phyloP scores from a whole-genome alignment of 2,113 vertebrate species.

The Bubalus kerabau region DNA sequence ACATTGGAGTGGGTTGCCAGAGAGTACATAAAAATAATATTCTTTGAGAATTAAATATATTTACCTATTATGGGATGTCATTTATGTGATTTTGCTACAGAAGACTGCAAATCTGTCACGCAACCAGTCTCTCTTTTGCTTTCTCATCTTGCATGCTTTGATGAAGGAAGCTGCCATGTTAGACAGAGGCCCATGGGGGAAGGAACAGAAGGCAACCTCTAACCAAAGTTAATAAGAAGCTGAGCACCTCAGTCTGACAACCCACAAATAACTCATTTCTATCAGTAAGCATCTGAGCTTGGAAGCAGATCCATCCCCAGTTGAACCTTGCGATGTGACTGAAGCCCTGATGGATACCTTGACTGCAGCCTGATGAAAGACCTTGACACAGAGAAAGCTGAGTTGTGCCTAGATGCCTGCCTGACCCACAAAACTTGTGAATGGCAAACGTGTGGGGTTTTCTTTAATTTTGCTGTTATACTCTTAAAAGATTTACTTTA shows the following conservation, averaged over 20 bases:
- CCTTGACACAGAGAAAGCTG: background rate
- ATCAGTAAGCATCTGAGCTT: background rate
- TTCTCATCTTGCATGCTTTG: background rate
- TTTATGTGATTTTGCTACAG: background rate
- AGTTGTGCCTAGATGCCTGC: background rate
- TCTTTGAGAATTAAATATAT: background rate
- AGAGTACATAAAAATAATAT: background rate
- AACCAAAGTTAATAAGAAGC: background rate
- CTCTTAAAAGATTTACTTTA: background rate
- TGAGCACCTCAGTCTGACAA: background rate
- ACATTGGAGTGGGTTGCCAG: too few species aligned
- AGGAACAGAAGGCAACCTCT: background rate
- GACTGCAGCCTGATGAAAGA: too few species aligned
- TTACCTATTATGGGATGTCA: background rate
- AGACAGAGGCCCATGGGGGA: background rate
- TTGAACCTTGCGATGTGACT: background rate
- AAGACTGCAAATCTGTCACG: background rate
- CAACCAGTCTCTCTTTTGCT: background rate
- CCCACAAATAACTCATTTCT: background rate
- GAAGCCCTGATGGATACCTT: background rate
- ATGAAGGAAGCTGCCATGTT: background rate
- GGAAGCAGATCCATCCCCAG: background rate
- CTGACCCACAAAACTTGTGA: background rate
- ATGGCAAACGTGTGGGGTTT: background rate
- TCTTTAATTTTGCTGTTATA: background rate